phyloP scores from a whole-genome alignment of 2,113 vertebrate species.

The Phalacrocorax carbo region DNA sequence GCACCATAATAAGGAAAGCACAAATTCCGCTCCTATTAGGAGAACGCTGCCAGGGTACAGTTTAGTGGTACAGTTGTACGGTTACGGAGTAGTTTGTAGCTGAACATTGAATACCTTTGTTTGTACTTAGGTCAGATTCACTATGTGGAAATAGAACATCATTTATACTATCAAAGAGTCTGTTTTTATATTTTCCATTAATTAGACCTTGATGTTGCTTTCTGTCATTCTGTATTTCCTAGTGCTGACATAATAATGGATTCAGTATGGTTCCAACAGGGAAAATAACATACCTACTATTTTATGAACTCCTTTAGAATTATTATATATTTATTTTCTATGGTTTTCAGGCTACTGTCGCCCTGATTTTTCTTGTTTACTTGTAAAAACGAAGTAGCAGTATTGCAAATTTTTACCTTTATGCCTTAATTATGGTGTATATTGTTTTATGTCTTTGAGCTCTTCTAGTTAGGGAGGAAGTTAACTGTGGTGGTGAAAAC shows the following conservation, averaged over 20 bases:
- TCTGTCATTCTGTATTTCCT: neutral
- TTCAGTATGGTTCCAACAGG: neutral
- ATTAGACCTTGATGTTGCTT: neutral
- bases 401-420: neutral
- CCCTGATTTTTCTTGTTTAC: neutral
- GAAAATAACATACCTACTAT: neutral
- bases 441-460: neutral
- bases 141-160: neutral
- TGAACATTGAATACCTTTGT: neutral
- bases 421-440: neutral
- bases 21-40: neutral
- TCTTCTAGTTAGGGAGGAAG: neutral
- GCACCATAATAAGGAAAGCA: neutral
- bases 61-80: neutral
- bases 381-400: neutral
- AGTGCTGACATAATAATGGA: neutral
- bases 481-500: neutral
- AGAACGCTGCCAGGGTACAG: neutral
- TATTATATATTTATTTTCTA: neutral
- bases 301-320: neutral
- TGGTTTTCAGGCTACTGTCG: neutral
- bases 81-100: neutral
- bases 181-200: neutral
- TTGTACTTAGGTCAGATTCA: neutral
- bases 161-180: neutral